A percentile compares a stretch with the other conserved stretches of the same genome.
phyloP scores from a whole-genome alignment of 2,113 vertebrate genomes.

The Notarius lentiginosus region DNA sequence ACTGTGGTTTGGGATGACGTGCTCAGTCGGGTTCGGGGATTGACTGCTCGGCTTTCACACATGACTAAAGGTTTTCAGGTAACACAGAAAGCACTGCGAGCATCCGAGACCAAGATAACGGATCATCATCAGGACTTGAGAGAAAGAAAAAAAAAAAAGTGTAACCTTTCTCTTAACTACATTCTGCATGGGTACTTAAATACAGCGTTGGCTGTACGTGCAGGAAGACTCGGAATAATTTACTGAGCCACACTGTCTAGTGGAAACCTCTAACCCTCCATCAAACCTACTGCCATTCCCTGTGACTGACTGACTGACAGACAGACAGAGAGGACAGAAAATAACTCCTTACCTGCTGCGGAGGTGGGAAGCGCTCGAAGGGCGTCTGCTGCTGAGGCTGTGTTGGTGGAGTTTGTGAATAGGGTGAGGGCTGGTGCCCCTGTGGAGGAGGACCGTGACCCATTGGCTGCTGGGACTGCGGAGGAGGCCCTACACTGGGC shows the following conservation, averaged over 20 bases:
- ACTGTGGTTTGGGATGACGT: neutral
- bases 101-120: too few relatives aligned
- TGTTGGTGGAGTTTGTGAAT: constrained; percentile 77
- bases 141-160: too few relatives aligned
- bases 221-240: neutral
- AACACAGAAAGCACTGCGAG: too few relatives aligned
- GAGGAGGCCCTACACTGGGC: constrained; percentile 54
- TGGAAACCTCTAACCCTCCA: neutral
- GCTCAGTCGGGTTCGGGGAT: neutral
- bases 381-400: constrained; percentile 76
- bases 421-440: constrained; percentile 74
- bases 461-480: constrained; percentile 69
- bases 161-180: neutral
- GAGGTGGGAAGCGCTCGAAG: constrained; percentile 94
- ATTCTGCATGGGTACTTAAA: neutral
- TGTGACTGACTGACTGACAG: neutral
- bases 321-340: neutral
- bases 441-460: constrained; percentile 63
- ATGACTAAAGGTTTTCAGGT: neutral
- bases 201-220: neutral
- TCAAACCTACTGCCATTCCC: neutral
- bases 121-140: too few relatives aligned
- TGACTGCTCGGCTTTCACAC: neutral
- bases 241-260: neutral
- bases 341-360: constrained; percentile 82